Conservation (phyloP, 2,888 invertebrate genomes). For the Rhimphoctona megacephalus region DNA sequence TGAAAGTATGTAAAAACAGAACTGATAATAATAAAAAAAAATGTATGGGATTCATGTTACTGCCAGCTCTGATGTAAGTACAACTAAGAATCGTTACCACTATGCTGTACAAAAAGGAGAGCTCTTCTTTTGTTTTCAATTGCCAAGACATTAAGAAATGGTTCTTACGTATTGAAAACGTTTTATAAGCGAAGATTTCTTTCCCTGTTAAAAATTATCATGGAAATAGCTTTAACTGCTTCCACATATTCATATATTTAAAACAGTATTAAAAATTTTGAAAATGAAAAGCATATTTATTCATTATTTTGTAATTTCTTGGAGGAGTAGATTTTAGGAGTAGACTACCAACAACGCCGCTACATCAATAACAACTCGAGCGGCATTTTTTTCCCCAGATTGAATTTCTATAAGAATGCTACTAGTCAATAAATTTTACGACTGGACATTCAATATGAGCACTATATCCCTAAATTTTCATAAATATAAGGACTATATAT, state of each 20-base stretch:
- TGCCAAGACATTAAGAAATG: background rate
- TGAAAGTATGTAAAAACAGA: background rate
- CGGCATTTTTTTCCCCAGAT: background rate
- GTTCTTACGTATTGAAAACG: background rate
- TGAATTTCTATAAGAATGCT: background rate
- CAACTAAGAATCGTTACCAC: background rate
- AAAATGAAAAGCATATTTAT: background rate
- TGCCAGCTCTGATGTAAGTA: background rate
- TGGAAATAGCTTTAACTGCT: background rate
- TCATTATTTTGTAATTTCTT: background rate
- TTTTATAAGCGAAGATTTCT: background rate
- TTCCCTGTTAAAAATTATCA: background rate
- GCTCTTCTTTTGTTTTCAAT: background rate
- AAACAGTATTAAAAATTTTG: background rate
- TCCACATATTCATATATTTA: constrained; percentile 3
- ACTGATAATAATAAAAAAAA: background rate
- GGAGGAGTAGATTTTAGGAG: background rate
- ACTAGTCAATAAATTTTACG: background rate
- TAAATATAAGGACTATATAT: background rate
- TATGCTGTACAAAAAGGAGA: background rate
- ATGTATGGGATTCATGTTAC: background rate
- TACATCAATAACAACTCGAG: background rate
- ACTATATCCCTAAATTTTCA: background rate
- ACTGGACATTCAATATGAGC: background rate
- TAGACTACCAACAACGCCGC: background rate